phyloP scores from a whole-genome alignment of 2,888 invertebrate species.

The Eupelmus urozonus region DNA sequence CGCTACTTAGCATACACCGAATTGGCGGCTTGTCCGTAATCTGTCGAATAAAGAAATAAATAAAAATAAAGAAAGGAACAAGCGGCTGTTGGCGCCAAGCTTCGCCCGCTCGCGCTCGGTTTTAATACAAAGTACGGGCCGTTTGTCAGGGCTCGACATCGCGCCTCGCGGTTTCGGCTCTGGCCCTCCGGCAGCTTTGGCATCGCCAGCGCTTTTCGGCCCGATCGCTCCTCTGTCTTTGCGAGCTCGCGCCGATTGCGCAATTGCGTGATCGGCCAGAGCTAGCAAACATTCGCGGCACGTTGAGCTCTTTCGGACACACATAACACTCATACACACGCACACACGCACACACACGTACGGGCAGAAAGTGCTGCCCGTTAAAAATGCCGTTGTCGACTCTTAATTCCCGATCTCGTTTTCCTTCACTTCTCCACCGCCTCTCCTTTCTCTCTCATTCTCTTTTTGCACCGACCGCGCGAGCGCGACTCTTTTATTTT shows the following conservation, averaged over 20 bases:
- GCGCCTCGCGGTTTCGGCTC: slow-evolving; percentile 14
- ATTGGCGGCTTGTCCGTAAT: neutral
- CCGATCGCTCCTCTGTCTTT: slow-evolving; percentile 15
- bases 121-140: slow-evolving; percentile 31
- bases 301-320: slow-evolving; percentile 40
- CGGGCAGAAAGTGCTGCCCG: slow-evolving; percentile 31
- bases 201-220: slow-evolving; percentile 25
- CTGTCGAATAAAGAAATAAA: slow-evolving; percentile 6
- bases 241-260: slow-evolving; percentile 34
- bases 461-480: neutral
- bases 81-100: slow-evolving; percentile 8
- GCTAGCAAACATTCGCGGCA: slow-evolving; percentile 53
- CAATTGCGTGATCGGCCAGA: slow-evolving; percentile 1
- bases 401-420: slow-evolving; percentile 49
- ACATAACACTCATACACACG: neutral
- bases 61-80: neutral
- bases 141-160: slow-evolving; percentile 1
- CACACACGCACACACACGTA: no score
- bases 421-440: slow-evolving; percentile 19
- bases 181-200: slow-evolving; percentile 29
- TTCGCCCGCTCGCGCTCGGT: neutral
- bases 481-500: neutral
- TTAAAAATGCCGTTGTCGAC: slow-evolving; percentile 48
- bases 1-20: neutral
- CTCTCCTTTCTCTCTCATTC: neutral